These are phyloP conservation scores for Micrastur ruficollis DNA, from an alignment of 2,797 vertebrate genomes.

Conservation along the genomic window DNA sequence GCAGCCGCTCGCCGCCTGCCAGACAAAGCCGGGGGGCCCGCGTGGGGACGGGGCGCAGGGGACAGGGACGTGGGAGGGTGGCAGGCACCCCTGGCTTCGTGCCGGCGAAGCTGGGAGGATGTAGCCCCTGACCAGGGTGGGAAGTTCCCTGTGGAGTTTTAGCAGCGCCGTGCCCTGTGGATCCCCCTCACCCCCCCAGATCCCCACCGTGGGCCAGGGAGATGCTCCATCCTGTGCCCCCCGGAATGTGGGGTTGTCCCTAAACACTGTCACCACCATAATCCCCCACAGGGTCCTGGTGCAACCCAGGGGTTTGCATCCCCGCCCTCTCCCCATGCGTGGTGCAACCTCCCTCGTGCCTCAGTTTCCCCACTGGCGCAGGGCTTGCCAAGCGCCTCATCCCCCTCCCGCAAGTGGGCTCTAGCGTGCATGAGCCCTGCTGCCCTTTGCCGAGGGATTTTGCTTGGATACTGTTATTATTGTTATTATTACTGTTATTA, in stretches of 20 bases:
- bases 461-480: neutral
- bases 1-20: slow-evolving; percentile 31
- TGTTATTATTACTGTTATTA: neutral
- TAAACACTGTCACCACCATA: accelerated
- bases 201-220: accelerated
- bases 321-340: accelerated
- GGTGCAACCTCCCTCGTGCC: neutral
- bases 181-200: neutral
- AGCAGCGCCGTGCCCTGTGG: neutral
- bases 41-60: neutral
- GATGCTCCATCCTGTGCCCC: neutral
- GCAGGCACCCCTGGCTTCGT: neutral
- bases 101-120: neutral
- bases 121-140: neutral
- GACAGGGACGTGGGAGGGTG: neutral
- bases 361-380: neutral
- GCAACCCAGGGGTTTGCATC: accelerated
- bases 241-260: neutral
- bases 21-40: slow-evolving; percentile 47
- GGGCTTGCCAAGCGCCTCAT: neutral
- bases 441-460: neutral
- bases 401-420: neutral
- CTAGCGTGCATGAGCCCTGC: neutral
- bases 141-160: slow-evolving; percentile 18
- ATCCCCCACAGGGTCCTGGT: neutral